phyloP scores from a whole-genome alignment of 2,888 invertebrate genomes.

The Bellardia pandia region DNA sequence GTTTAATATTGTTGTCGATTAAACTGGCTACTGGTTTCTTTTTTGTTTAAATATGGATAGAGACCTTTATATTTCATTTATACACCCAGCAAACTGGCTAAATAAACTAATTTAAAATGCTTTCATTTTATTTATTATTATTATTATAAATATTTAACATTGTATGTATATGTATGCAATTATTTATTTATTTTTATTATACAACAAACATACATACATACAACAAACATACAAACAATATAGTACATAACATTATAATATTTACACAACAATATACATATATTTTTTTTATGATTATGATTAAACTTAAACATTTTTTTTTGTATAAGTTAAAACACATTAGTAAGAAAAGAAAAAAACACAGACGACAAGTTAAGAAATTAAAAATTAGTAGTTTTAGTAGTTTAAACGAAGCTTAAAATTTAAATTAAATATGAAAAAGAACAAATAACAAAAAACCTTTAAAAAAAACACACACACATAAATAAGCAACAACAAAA shows the following conservation, averaged over 20 bases:
- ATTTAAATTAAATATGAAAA: constrained; percentile 34
- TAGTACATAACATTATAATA: constrained; percentile 14
- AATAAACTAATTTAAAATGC: constrained; percentile 43
- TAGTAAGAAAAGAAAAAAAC: constrained; percentile 36
- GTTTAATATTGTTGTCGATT: background rate
- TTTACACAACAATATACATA: constrained; percentile 33
- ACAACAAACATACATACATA: constrained; percentile 60
- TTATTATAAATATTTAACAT: constrained; percentile 41
- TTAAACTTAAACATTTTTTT: constrained; percentile 47
- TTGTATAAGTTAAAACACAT: constrained; percentile 60
- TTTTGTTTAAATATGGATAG: background rate
- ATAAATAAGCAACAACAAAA: constrained; percentile 70
- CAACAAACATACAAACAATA: constrained; percentile 32
- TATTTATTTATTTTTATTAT: constrained; percentile 74
- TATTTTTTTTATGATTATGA: constrained; percentile 47
- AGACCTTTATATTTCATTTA: constrained; percentile 20
- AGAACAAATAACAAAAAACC: constrained; percentile 6
- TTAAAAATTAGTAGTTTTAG: constrained; percentile 53
- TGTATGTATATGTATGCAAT: constrained; percentile 72
- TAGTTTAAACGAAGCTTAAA: constrained; percentile 63
- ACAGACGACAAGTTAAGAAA: constrained; percentile 52
- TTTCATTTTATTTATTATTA: constrained; percentile 63
- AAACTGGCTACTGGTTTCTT: background rate
- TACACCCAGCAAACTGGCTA: constrained; percentile 39
- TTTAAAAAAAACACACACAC: constrained; percentile 50